Conservation (phyloP, 92 coral and sea anemone species). For the Metridium senile region DNA sequence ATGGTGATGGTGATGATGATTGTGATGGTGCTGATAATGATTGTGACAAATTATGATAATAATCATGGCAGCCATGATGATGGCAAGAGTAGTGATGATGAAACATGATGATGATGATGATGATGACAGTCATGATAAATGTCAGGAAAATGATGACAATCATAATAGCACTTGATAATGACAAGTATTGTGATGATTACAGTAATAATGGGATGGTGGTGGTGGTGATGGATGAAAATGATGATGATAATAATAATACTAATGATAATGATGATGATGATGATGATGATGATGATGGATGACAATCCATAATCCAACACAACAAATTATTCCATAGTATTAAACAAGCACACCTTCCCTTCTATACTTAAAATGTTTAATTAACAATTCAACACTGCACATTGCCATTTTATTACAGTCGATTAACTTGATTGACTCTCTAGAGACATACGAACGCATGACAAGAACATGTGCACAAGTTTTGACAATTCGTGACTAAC, state of each 20-base stretch:
- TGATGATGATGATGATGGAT: too few relatives aligned
- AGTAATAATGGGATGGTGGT: too few relatives aligned
- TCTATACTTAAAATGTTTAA: too few relatives aligned
- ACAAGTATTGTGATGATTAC: not conserved
- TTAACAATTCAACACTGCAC: too few relatives aligned
- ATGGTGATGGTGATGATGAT: not conserved
- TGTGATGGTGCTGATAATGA: not conserved
- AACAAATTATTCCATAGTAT: too few relatives aligned
- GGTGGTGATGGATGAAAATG: not conserved
- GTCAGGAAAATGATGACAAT: not conserved
- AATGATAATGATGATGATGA: too few relatives aligned
- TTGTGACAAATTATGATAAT: not conserved
- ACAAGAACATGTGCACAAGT: too few relatives aligned
- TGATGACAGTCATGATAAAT: not conserved
- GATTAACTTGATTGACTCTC: too few relatives aligned
- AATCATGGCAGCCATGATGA: not conserved
- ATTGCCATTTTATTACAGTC: too few relatives aligned
- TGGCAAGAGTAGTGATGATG: not conserved
- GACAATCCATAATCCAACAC: too few relatives aligned
- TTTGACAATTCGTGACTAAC: constrained; percentile 5
- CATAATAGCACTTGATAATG: not conserved
- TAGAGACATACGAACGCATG: too few relatives aligned
- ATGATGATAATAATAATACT: not conserved
- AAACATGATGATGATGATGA: not conserved
- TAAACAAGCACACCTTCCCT: too few relatives aligned